Evolutionary conservation across 2,888 invertebrate species (phyloP).

Genomic region (Tipula helvola): DNA sequence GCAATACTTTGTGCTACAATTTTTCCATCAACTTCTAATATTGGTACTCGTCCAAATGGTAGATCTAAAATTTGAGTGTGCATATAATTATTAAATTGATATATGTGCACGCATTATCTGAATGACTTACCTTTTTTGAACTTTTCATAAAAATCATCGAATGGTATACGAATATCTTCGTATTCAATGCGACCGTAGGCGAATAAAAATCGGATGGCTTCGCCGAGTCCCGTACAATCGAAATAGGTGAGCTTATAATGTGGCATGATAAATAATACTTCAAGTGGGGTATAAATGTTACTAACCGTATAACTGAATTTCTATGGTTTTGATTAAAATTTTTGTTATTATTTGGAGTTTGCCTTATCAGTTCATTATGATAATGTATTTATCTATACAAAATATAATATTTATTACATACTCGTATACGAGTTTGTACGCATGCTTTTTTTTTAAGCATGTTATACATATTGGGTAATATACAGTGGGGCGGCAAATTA

Average conservation of each 20-base stretch:
- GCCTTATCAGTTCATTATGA: too few relatives aligned
- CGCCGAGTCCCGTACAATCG: conserved; percentile 46
- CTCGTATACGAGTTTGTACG: too few relatives aligned
- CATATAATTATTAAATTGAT: neutral
- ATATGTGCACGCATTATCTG: neutral
- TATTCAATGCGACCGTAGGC: conserved; percentile 47
- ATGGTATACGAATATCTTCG: conserved; percentile 45
- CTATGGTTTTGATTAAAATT: too few relatives aligned
- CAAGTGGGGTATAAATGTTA: too few relatives aligned
- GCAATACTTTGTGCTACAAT: neutral
- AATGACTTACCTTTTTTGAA: neutral
- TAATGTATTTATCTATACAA: too few relatives aligned
- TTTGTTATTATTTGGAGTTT: too few relatives aligned
- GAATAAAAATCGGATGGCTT: conserved; percentile 48
- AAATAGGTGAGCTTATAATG: conserved; percentile 35
- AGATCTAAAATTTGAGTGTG: neutral
- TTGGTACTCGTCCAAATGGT: neutral
- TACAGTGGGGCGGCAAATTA: too few relatives aligned
- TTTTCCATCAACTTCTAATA: neutral
- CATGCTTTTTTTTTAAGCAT: too few relatives aligned
- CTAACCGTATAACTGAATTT: too few relatives aligned
- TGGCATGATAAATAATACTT: neutral
- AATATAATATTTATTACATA: too few relatives aligned
- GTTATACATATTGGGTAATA: too few relatives aligned
- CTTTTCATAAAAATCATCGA: conserved; percentile 21